Evolutionary conservation across 2,888 invertebrate species (phyloP).

Genomic region (Acanthacorydalis orientalis): DNA sequence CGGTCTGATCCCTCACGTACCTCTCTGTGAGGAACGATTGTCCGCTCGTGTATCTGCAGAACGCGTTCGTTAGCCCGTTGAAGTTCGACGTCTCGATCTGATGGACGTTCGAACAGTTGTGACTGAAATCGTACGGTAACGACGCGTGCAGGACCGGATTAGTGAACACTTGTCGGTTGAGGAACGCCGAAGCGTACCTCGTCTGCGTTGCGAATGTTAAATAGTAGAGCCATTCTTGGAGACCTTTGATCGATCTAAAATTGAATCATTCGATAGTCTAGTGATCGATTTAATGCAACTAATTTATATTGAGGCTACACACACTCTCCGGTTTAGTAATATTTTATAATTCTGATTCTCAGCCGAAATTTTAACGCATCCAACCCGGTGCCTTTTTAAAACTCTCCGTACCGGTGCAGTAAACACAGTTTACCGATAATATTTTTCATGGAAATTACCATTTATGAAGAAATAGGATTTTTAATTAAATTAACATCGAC

Average conservation of each 20-base stretch:
- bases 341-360: no score
- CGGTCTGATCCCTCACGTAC: slow-evolving; percentile 40
- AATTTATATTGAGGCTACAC: no score
- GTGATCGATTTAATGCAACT: no score
- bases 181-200: slow-evolving; percentile 59
- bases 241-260: slow-evolving; percentile 54
- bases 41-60: slow-evolving; percentile 51
- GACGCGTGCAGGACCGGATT: slow-evolving; percentile 32
- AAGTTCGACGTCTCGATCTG: slow-evolving; percentile 35
- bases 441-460: no score
- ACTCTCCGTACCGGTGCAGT: no score
- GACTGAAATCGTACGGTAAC: slow-evolving; percentile 27
- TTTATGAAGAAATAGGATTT: no score
- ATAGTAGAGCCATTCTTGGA: slow-evolving; percentile 69
- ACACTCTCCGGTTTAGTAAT: no score
- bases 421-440: no score
- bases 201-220: slow-evolving; percentile 63
- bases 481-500: no score
- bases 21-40: slow-evolving; percentile 54
- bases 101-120: slow-evolving; percentile 37
- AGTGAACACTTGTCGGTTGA: slow-evolving; percentile 54
- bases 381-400: no score
- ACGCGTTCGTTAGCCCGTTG: slow-evolving; percentile 28
- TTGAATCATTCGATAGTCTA: background rate
- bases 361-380: no score